phyloP scores from a whole-genome alignment of 92 coral and sea anemone genomes.

The Epizoanthus ramosus region DNA sequence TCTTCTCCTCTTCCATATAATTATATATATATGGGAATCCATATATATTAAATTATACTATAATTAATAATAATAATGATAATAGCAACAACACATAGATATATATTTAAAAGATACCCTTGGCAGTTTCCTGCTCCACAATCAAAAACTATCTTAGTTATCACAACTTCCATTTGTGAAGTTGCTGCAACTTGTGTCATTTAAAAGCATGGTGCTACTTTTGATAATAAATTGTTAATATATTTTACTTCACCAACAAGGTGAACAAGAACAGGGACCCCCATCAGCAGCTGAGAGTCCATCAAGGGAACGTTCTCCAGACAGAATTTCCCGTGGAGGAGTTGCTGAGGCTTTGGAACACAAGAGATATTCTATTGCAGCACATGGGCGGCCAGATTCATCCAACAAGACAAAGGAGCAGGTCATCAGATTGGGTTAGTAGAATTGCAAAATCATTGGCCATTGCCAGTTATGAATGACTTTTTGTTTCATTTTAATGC shows the following conservation, averaged over 20 bases:
- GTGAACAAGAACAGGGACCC: constrained; percentile 49
- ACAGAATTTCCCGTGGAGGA: constrained; percentile 48
- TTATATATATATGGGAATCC: too few species aligned
- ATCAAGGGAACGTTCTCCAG: constrained; percentile 58
- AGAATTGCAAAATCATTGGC: background rate
- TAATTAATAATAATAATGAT: too few species aligned
- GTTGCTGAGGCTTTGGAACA: constrained; percentile 48
- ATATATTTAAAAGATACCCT: too few species aligned
- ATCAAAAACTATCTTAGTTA: too few species aligned
- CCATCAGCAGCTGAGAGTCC: constrained; percentile 52
- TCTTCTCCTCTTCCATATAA: too few species aligned
- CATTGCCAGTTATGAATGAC: background rate
- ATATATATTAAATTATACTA: too few species aligned
- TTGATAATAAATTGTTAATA: too few species aligned
- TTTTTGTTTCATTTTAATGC: background rate
- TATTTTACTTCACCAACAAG: background rate
- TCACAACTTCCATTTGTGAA: too few species aligned
- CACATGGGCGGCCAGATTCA: constrained; percentile 43
- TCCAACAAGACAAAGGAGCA: constrained; percentile 26
- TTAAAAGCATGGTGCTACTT: too few species aligned
- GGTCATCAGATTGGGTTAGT: background rate
- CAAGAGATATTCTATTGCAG: constrained; percentile 21
- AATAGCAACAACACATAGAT: too few species aligned
- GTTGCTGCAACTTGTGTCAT: too few species aligned
- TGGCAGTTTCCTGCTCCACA: too few species aligned